Percentiles rank a stretch among this genome's conserved stretches.
Conservation (phyloP, 1,140 invertebrate species). For the Drosophila kohkoa region DNA sequence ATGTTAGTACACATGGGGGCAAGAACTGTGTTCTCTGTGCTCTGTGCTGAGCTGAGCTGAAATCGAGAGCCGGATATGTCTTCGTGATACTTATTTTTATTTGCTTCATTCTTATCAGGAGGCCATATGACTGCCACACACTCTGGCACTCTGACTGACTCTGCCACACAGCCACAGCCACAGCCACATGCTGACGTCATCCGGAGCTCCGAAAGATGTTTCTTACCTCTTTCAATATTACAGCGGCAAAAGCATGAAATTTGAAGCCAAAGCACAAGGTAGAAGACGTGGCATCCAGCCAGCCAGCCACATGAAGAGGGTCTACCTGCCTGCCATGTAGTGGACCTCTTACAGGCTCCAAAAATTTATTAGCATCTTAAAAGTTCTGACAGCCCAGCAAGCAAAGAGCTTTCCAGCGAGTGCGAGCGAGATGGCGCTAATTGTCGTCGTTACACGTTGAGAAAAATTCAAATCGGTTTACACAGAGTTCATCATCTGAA, state of each 20-base stretch:
- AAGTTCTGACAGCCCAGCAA: constrained; percentile 13
- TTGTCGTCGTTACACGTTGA: no score
- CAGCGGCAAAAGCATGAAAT: background rate
- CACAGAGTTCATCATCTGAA: no score
- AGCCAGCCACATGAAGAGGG: constrained; percentile 1
- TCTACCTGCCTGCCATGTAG: constrained; percentile 5
- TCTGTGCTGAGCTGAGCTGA: background rate
- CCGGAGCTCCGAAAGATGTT: constrained; percentile 38
- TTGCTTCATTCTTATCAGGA: constrained; percentile 55
- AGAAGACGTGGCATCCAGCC: background rate
- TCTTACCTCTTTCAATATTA: constrained; percentile 15
- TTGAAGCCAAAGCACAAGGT: background rate
- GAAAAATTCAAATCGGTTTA: no score
- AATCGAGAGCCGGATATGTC: constrained; percentile 58
- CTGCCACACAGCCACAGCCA: background rate
- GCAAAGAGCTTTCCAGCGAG: background rate
- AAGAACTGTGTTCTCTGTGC: background rate
- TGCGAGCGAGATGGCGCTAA: constrained; percentile 2
- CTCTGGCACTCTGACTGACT: background rate
- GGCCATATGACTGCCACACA: constrained; percentile 39
- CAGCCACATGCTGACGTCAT: constrained; percentile 63
- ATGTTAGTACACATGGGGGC: constrained; percentile 8
- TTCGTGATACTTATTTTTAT: constrained; percentile 67
- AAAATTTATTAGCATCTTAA: constrained; percentile 22
- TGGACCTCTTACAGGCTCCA: constrained; percentile 17